Evolutionary conservation across 2,888 invertebrate genomes (phyloP).

Genomic region (Chironomus tentans): DNA sequence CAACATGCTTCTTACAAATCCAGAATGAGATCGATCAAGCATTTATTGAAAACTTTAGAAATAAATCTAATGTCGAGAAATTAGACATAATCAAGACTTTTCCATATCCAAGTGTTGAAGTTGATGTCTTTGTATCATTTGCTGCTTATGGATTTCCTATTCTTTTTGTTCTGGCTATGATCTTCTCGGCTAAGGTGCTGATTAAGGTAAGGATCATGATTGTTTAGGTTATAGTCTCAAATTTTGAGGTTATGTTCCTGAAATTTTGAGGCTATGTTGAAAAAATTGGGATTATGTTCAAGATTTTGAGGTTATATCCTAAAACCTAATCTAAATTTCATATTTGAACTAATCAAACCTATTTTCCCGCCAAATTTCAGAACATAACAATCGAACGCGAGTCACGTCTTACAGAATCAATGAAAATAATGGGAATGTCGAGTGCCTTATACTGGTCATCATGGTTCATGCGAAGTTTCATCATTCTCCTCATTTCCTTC

Average conservation of each 20-base stretch:
- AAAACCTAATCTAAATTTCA: no score
- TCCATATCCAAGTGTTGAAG: conserved; percentile 62
- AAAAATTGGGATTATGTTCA: no score
- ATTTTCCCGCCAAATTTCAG: background rate
- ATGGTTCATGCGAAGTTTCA: conserved; percentile 72
- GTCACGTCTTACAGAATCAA: conserved; percentile 63
- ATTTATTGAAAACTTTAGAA: conserved; percentile 32
- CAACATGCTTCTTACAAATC: conserved; percentile 56
- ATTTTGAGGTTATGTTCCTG: background rate
- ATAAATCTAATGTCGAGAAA: conserved; percentile 32
- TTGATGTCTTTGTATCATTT: conserved; percentile 56
- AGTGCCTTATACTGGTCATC: conserved; percentile 75
- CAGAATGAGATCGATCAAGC: conserved; percentile 50
- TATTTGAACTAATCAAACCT: no score
- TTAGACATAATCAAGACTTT: conserved; percentile 44
- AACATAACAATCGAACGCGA: conserved; percentile 52
- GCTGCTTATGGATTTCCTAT: conserved; percentile 60
- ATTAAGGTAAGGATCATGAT: conserved; percentile 43
- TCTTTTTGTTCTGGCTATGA: conserved; percentile 69
- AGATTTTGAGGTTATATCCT: background rate
- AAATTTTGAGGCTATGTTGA: background rate
- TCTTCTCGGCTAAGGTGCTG: conserved; percentile 69
- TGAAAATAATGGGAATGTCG: conserved; percentile 85
- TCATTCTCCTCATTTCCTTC: conserved; percentile 55
- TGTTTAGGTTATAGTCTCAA: background rate